Percentiles rank a stretch among this genome's conserved stretches.
Conservation (phyloP, 2,888 invertebrate genomes). For the Drosophila robusta region DNA sequence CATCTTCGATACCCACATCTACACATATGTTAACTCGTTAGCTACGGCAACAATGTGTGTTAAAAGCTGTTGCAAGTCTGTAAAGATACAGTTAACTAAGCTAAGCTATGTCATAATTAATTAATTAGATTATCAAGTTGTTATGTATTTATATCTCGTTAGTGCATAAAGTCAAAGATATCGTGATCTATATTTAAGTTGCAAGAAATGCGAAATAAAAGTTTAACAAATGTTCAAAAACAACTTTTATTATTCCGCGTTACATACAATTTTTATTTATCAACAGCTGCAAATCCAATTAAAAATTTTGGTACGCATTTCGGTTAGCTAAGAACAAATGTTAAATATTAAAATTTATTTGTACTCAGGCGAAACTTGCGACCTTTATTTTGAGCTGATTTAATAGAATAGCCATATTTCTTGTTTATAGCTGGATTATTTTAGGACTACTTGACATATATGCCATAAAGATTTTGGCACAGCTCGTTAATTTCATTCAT, state of each 20-base stretch:
- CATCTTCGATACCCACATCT: slow-evolving; percentile 7
- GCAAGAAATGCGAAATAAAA: slow-evolving; percentile 49
- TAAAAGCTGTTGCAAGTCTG: slow-evolving; percentile 41
- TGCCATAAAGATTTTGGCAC: neutral
- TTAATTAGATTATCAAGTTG: slow-evolving; percentile 65
- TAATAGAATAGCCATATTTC: neutral
- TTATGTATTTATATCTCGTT: slow-evolving; percentile 75
- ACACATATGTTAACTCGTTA: slow-evolving; percentile 7
- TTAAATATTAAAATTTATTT: too few relatives aligned
- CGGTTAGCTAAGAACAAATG: too few relatives aligned
- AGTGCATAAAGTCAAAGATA: slow-evolving; percentile 76
- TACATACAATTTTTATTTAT: too few relatives aligned
- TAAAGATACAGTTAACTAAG: slow-evolving; percentile 46
- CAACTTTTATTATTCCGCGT: too few relatives aligned
- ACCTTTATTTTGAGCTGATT: neutral
- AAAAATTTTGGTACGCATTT: too few relatives aligned
- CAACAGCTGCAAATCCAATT: too few relatives aligned
- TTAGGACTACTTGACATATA: neutral
- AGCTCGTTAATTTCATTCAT: neutral
- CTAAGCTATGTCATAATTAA: slow-evolving; percentile 59
- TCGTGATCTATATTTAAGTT: slow-evolving; percentile 74
- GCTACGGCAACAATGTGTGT: slow-evolving; percentile 17
- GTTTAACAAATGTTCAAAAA: slow-evolving; percentile 17
- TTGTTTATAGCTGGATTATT: neutral
- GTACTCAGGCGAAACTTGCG: neutral